Conservation (phyloP, 1,140 invertebrate genomes). For the Drosophila gunungcola region DNA sequence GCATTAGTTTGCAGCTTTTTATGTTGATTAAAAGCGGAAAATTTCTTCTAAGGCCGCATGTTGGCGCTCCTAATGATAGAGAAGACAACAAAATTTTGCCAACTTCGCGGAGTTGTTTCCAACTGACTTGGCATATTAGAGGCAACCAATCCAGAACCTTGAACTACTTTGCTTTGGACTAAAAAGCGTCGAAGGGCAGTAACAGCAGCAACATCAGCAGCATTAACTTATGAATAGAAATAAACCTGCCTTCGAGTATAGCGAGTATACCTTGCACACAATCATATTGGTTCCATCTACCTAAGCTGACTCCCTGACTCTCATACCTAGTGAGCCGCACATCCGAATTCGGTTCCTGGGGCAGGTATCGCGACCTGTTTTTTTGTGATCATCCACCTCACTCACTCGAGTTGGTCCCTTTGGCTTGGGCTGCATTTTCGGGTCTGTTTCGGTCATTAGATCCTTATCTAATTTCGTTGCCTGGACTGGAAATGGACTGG, state of each 20-base stretch:
- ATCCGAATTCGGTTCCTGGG: constrained; percentile 59
- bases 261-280: not conserved
- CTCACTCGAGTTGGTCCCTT: constrained; percentile 36
- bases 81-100: constrained; percentile 24
- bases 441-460: constrained; percentile 56
- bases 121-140: constrained; percentile 54
- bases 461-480: constrained; percentile 76
- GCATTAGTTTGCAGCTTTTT: constrained; percentile 6
- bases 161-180: constrained; percentile 47
- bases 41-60: constrained; percentile 2
- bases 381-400: constrained; percentile 17
- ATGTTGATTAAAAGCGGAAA: constrained; percentile 26
- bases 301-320: constrained; percentile 38
- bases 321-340: constrained; percentile 61
- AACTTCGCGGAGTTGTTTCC: constrained; percentile 26
- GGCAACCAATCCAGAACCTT: constrained; percentile 38
- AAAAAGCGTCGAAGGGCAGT: constrained; percentile 24
- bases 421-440: constrained; percentile 33
- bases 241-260: constrained; percentile 32
- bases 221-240: constrained; percentile 35
- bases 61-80: not conserved
- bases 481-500: constrained; percentile 56
- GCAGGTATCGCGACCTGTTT: constrained; percentile 45
- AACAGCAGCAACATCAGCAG: constrained; percentile 11
- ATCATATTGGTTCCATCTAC: constrained; percentile 24